Conservation (phyloP, 1,140 invertebrate genomes). For the Pararge aegeria region DNA sequence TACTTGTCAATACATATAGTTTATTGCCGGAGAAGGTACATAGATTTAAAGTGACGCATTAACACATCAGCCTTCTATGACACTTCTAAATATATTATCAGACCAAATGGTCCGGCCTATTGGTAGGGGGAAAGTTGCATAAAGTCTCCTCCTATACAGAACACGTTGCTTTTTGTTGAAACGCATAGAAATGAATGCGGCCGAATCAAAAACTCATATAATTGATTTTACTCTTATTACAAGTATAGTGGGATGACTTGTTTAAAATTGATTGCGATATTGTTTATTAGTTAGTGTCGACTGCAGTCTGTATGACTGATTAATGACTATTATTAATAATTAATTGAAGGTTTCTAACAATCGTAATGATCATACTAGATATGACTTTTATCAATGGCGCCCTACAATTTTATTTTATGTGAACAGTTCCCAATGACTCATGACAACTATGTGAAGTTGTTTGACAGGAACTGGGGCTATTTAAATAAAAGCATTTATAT, state of each 20-base stretch:
- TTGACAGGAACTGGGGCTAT: too few relatives aligned
- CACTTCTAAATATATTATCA: too few relatives aligned
- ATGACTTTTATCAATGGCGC: too few relatives aligned
- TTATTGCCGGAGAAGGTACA: too few relatives aligned
- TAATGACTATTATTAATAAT: neutral
- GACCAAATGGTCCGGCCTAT: neutral
- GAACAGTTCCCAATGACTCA: too few relatives aligned
- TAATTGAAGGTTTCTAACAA: neutral
- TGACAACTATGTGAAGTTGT: too few relatives aligned
- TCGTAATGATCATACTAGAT: neutral
- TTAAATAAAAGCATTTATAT: too few relatives aligned
- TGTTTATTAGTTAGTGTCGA: neutral
- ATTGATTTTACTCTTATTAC: constrained; percentile 27
- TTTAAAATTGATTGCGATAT: constrained; percentile 1
- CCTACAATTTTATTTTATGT: too few relatives aligned
- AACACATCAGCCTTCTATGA: too few relatives aligned
- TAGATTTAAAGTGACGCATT: too few relatives aligned
- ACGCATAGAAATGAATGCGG: constrained; percentile 16
- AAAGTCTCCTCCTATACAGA: neutral
- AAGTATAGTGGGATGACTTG: constrained; percentile 26
- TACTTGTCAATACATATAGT: too few relatives aligned
- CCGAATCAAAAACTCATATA: constrained; percentile 20
- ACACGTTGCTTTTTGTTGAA: neutral
- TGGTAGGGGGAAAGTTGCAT: neutral
- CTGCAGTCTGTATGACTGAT: neutral